Base-by-base conservation (phyloP, 30 jellyfish, hydroid and myxozoan genomes). In the Cassiopea andromeda region DNA sequence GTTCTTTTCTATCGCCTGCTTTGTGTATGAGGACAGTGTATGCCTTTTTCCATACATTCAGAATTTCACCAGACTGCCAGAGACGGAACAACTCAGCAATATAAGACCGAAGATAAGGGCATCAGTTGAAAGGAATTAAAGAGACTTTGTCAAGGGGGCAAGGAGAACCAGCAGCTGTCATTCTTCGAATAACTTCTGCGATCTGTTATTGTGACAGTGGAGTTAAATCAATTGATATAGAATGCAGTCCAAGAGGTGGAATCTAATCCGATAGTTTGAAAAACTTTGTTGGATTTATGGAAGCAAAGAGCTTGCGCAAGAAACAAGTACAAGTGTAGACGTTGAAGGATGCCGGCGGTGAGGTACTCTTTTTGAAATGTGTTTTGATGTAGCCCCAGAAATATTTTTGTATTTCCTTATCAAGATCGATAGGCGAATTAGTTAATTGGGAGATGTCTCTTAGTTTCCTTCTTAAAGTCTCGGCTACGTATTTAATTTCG, bases 121-220 rank as follows among this genome's bases (percentile, higher is more conserved):
- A 66, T 7, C 75, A 10, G 7, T 54, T 54, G 64, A 54, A 54
- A 19, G 27, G 27, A 66, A 66, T 7, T 66, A 66, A 2, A 16
- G 75, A 66, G 27, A 66, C 15, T 66, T 66, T 4, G 75, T 66
- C 75, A 66, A 66, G 75, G 15, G 75, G 75, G 15, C 75, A 66
- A 66, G 75, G 75, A 6, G 75, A 66, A 19, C 75, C 43, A 19
- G 75, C 8, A 4, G 75, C 14, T 66, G 8, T 66, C 7, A 66
- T 14, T 15, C 75, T 66, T 14, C 75, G 75, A 19, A 66, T 66
- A 14, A 19, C 45, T 66, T 66, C 15, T 19, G 43, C 15, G 27
- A 66, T 66, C 45, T 66, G 75, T 66, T 66, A 19, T 2, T 66
- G 15, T 15, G 75, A 66, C 7, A 19, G 75, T 66, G 75, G 75